Evolutionary conservation across 1,140 invertebrate genomes (phyloP).

Genomic region (Heliconius himera): DNA sequence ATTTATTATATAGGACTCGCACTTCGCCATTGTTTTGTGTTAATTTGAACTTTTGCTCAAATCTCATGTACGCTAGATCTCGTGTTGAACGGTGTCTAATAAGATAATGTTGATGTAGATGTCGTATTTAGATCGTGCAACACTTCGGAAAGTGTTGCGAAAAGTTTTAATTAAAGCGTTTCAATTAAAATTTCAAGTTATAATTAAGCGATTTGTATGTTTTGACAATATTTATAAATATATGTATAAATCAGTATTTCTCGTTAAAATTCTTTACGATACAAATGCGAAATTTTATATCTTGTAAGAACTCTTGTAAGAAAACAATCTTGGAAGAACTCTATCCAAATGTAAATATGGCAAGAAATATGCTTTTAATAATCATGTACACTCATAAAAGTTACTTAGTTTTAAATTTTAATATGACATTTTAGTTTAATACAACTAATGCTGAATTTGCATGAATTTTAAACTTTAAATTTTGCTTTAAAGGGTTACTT

Average conservation of each 20-base stretch:
- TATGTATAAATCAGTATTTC: neutral
- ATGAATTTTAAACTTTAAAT: too few relatives aligned
- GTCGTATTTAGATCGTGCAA: neutral
- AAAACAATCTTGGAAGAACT: neutral
- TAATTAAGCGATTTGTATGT: neutral
- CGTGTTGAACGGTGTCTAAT: neutral
- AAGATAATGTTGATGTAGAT: neutral
- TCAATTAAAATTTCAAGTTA: neutral
- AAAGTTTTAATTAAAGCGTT: neutral
- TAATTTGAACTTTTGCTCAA: neutral
- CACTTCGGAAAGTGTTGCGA: neutral
- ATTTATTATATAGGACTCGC: conserved; percentile 56
- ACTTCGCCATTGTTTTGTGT: conserved; percentile 30
- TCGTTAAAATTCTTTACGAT: neutral
- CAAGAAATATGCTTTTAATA: too few relatives aligned
- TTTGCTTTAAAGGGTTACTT: too few relatives aligned
- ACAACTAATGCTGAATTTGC: too few relatives aligned
- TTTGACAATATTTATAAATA: too few relatives aligned
- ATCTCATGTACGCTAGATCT: neutral
- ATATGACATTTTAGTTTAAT: too few relatives aligned
- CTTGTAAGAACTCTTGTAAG: too few relatives aligned
- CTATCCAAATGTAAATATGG: too few relatives aligned
- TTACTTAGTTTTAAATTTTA: too few relatives aligned
- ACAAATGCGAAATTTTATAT: neutral
- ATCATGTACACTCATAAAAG: too few relatives aligned